A percentile compares a stretch with the other conserved stretches of the same genome.
phyloP scores from a whole-genome alignment of 2,113 vertebrate genomes.

The Coregonus clupeaformis region DNA sequence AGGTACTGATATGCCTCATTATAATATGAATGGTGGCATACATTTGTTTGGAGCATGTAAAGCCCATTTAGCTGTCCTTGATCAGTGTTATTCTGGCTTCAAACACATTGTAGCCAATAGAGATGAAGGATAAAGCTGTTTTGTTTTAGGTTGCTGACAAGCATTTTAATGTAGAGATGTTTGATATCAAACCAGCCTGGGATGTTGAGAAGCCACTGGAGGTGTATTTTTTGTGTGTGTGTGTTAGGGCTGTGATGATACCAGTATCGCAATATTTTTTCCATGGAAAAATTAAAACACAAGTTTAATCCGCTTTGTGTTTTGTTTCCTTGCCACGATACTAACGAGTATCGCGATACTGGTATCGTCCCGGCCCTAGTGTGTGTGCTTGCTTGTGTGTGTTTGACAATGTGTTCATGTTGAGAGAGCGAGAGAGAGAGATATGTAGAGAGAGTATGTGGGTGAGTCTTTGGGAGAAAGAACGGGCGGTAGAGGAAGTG shows the following conservation, averaged over 20 bases:
- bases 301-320: no score
- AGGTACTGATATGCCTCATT: not conserved
- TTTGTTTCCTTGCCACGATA: no score
- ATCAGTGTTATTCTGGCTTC: conserved; percentile 3
- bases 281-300: no score
- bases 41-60: not conserved
- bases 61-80: not conserved
- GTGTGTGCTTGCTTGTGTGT: not conserved
- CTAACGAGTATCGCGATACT: no score
- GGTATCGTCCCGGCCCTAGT: no score
- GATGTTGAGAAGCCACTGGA: conserved; percentile 18
- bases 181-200: no score
- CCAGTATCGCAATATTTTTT: no score
- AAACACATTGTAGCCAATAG: not conserved
- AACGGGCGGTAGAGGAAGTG: not conserved
- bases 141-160: not conserved
- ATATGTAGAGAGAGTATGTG: not conserved
- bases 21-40: not conserved
- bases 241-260: no score
- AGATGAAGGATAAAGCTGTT: conserved; percentile 4
- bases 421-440: not conserved
- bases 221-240: not conserved
- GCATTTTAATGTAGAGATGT: conserved; percentile 25
- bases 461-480: not conserved
- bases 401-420: not conserved